phyloP scores from a whole-genome alignment of 2,797 vertebrate species.

The Onychomys torridus region DNA sequence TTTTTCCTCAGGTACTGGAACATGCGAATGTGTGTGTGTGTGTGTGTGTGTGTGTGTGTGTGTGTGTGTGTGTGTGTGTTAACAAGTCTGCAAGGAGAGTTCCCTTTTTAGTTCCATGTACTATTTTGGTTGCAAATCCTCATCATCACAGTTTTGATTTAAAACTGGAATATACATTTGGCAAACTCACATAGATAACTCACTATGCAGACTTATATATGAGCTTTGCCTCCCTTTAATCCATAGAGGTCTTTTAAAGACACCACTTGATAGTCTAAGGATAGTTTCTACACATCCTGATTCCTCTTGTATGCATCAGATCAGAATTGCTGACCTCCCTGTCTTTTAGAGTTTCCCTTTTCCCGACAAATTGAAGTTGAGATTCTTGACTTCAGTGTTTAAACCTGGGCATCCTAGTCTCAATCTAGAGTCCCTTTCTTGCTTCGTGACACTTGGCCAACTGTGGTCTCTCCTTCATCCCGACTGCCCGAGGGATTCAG shows the following conservation, averaged over 20 bases:
- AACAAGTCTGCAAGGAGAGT: neutral
- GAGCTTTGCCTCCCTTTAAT: neutral
- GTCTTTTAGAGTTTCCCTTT: neutral
- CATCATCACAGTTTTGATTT: neutral
- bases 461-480: neutral
- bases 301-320: neutral
- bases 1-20: slow-evolving; percentile 42
- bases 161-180: neutral
- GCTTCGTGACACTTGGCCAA: neutral
- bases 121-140: slow-evolving; percentile 31
- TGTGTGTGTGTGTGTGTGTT: neutral
- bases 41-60: too few species aligned
- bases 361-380: neutral
- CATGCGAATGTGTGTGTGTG: neutral
- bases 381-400: neutral
- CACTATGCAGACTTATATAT: neutral
- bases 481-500: neutral
- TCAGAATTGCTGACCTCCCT: neutral
- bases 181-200: neutral
- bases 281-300: neutral
- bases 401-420: neutral
- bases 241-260: neutral
- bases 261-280: neutral
- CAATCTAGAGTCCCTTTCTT: neutral
- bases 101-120: neutral